These are phyloP conservation scores for Ranitomeya imitator DNA, from an alignment of 2,113 vertebrate genomes.

Conservation along the genomic window DNA sequence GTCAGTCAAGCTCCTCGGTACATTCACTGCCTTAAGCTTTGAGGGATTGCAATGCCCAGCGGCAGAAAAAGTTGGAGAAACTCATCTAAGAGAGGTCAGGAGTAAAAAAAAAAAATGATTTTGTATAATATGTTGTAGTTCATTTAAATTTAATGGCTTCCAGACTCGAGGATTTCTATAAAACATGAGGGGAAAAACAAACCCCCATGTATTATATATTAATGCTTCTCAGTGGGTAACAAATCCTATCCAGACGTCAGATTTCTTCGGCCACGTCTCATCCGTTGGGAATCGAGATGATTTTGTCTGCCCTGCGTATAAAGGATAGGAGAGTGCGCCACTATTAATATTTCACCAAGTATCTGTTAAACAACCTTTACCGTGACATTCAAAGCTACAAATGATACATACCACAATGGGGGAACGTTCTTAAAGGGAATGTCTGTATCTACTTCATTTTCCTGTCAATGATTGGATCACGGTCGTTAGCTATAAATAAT, in stretches of 20 bases:
- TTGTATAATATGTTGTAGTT: slow-evolving; percentile 7
- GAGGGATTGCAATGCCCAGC: not conserved
- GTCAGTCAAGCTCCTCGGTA: not conserved
- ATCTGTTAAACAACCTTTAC: slow-evolving; percentile 16
- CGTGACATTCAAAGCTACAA: not conserved
- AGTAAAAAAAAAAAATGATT: not conserved
- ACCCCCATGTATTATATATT: not conserved
- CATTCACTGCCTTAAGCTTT: not conserved
- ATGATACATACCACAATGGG: not conserved
- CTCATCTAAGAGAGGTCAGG: slow-evolving; percentile 11
- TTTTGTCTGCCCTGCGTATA: not conserved
- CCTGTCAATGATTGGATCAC: too few species aligned
- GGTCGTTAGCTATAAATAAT: too few species aligned
- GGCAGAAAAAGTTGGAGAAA: not conserved
- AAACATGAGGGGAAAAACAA: not conserved
- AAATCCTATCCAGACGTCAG: not conserved
- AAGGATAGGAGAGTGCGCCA: too few species aligned
- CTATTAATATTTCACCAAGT: slow-evolving; percentile 8
- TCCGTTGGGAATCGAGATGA: not conserved
- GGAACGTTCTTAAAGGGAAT: too few species aligned
- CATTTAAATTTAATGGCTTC: slow-evolving; percentile 22
- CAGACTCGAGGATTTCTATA: not conserved
- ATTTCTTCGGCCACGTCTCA: not conserved
- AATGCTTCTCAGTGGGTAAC: not conserved
- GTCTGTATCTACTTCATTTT: too few species aligned